These are phyloP conservation scores for Aporrectodea caliginosa DNA, from an alignment of 1,140 invertebrate genomes.

Conservation along the genomic window DNA sequence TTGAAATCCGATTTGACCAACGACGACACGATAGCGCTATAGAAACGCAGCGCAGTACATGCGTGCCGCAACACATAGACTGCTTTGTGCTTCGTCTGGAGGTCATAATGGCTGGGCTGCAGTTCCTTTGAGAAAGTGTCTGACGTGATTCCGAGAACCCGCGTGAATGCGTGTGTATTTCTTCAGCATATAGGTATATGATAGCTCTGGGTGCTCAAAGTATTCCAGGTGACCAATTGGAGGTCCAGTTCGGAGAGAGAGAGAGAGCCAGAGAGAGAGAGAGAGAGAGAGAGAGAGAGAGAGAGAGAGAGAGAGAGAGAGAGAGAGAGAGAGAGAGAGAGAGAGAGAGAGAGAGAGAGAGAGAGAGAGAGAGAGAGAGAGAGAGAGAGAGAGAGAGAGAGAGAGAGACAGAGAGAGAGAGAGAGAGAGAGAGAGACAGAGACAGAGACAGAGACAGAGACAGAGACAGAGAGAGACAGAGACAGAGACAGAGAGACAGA, in stretches of 20 bases:
- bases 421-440: background rate
- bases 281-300: background rate
- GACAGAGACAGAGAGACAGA: background rate
- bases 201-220: too few species aligned
- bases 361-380: background rate
- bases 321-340: background rate
- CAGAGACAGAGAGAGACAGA: background rate
- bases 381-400: background rate
- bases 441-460: background rate
- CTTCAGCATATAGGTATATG: too few species aligned
- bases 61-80: too few species aligned
- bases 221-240: too few species aligned
- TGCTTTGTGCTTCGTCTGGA: too few species aligned
- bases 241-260: background rate
- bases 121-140: too few species aligned
- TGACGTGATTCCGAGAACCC: too few species aligned
- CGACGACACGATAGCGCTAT: too few species aligned
- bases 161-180: too few species aligned
- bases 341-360: background rate
- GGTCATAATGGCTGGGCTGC: too few species aligned
- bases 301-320: constrained; percentile 1
- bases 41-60: too few species aligned
- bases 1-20: too few species aligned
- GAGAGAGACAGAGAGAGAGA: background rate
- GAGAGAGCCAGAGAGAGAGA: background rate